Conservation (phyloP, 2,113 vertebrate species). For the Microcebus jonahi region DNA sequence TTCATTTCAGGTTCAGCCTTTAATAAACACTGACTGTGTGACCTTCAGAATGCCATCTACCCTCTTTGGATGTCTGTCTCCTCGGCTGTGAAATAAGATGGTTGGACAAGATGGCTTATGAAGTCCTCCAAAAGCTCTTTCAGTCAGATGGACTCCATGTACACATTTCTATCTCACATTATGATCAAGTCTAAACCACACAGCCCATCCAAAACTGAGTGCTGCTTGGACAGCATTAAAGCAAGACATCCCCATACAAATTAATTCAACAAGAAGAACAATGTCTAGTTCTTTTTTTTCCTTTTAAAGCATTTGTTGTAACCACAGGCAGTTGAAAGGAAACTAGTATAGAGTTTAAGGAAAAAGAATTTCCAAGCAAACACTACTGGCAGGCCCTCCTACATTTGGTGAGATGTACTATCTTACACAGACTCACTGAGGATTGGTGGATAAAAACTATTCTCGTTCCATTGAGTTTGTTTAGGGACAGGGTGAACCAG, state of each 20-base stretch:
- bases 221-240: not conserved
- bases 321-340: not conserved
- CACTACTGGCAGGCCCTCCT: not conserved
- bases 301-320: not conserved
- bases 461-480: not conserved
- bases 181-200: not conserved
- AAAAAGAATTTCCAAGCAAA: slow-evolving; percentile 34
- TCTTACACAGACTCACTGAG: not conserved
- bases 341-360: not conserved
- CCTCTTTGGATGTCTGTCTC: not conserved
- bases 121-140: not conserved
- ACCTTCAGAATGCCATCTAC: not conserved
- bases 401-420: not conserved
- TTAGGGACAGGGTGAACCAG: slow-evolving; percentile 3
- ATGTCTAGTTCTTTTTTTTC: not conserved
- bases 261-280: not conserved
- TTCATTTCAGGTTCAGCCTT: not conserved
- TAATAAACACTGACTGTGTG: not conserved
- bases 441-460: not conserved
- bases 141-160: not conserved
- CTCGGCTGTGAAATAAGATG: not conserved
- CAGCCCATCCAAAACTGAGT: not conserved
- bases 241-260: not conserved
- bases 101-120: not conserved
- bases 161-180: not conserved